Evolutionary conservation across 1,140 invertebrate species (phyloP), one percentile per base, ranked within the genome.

Genomic region (Aethina tumida): DNA sequence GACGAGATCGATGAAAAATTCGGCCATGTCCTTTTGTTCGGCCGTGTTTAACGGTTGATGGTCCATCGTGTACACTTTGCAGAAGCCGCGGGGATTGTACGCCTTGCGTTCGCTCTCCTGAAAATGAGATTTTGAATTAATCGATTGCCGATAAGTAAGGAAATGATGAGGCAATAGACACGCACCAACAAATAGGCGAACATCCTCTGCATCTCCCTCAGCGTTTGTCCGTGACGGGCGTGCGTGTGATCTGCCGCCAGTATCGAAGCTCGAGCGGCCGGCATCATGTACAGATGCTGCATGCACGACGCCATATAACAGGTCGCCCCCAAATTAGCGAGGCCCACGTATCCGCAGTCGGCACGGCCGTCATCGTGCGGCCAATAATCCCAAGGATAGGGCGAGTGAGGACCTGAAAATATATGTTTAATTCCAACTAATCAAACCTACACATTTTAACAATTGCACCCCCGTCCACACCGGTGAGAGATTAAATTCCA

Each of bases 21-120:
- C 93, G 0, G 91, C 91, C 93, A 97, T 97, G 56, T 97, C 93
- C 59, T 96, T 96, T 60, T 96, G 93, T 62, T 97, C 93, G 1
- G 89, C 90, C 0, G 91, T 96, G 59, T 97, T 97, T 3, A 96
- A 65, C 0, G 89, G 88, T 56, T 94, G 89, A 56, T 91, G 85
- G 58, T 96, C 90, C 92, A 97, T 96, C 20, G 88, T 91, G 60
- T 97, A 97, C 0, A 92, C 89, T 53, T 93, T 88, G 65, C 93
- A 96, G 58, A 97, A 96, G 47, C 86, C 91, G 10, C 87, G 69
- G 0, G 92, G 92, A 65, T 95, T 95, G 58, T 95, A 96, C 0
- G 92, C 85, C 64, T 95, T 95, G 21, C 92, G 69, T 60, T 96
- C 91, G 53, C 88, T 93, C 56, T 96, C 91, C 69, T 87, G 56